Conservation (phyloP, 2,113 vertebrate genomes). For the Notarius quadriscutis region DNA sequence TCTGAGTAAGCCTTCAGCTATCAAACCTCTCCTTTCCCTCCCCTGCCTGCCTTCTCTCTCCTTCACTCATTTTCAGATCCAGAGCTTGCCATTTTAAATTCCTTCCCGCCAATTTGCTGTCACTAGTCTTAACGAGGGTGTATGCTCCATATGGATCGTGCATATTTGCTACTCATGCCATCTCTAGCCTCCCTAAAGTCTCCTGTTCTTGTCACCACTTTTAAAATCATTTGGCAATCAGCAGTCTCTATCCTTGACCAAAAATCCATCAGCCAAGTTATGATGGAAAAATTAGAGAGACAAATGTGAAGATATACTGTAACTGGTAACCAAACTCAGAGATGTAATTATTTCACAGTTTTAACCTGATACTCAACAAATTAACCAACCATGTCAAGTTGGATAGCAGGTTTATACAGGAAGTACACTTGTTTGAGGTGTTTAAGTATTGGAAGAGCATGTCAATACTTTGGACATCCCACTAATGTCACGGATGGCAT, state of each 20-base stretch:
- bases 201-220: not conserved
- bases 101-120: constrained; percentile 34
- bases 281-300: not conserved
- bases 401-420: not conserved
- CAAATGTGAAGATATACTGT: not conserved
- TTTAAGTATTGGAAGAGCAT: not conserved
- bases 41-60: constrained; percentile 52
- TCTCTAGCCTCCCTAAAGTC: constrained; percentile 7
- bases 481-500: not conserved
- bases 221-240: not conserved
- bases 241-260: not conserved
- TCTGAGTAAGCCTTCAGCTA: constrained; percentile 71
- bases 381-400: not conserved
- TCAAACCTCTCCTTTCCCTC: constrained; percentile 62
- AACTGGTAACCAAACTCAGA: not conserved
- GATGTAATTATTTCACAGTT: not conserved
- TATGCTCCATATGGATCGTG: not conserved
- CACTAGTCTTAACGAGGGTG: constrained; percentile 8
- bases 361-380: not conserved
- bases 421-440: too few species aligned
- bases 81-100: constrained; percentile 13
- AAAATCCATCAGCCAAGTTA: not conserved
- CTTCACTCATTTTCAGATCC: constrained; percentile 12
- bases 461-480: not conserved
- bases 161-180: constrained; percentile 12